phyloP scores from a whole-genome alignment of 2,113 vertebrate genomes.

The Myiagra hebetior region DNA sequence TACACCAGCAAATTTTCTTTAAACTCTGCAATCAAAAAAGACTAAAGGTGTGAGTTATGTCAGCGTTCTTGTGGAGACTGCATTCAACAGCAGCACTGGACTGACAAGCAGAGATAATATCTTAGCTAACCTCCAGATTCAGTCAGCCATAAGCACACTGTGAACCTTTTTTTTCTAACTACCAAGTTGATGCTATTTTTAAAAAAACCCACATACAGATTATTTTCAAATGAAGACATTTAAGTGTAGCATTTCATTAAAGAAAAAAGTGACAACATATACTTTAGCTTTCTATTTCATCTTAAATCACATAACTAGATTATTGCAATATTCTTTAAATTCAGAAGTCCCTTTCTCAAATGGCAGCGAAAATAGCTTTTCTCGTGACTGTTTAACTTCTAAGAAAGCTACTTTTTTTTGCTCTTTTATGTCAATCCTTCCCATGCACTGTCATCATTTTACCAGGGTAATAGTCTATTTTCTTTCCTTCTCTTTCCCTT shows the following conservation, averaged over 20 bases:
- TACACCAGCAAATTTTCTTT: background rate
- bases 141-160: constrained; percentile 10
- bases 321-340: constrained; percentile 60
- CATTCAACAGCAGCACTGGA: background rate
- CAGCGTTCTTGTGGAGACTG: background rate
- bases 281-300: constrained; percentile 63
- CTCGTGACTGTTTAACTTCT: constrained; percentile 59
- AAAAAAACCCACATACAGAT: constrained; percentile 42
- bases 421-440: constrained; percentile 57
- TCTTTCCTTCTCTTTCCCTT: constrained; percentile 13
- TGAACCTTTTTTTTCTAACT: constrained; percentile 6
- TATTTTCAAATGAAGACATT: constrained; percentile 49
- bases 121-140: background rate
- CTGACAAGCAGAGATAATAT: background rate
- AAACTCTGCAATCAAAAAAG: background rate
- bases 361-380: constrained; percentile 59
- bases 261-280: constrained; percentile 64
- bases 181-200: constrained; percentile 36
- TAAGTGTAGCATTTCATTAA: constrained; percentile 43
- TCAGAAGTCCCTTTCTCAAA: constrained; percentile 53
- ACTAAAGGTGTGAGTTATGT: background rate
- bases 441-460: constrained; percentile 61
- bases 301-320: constrained; percentile 55
- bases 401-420: constrained; percentile 49
- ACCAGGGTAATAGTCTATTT: constrained; percentile 31